Percentiles rank a stretch among this genome's conserved stretches.
phyloP scores from a whole-genome alignment of 2,888 invertebrate genomes.

The Lordiphosa fenestrarum region DNA sequence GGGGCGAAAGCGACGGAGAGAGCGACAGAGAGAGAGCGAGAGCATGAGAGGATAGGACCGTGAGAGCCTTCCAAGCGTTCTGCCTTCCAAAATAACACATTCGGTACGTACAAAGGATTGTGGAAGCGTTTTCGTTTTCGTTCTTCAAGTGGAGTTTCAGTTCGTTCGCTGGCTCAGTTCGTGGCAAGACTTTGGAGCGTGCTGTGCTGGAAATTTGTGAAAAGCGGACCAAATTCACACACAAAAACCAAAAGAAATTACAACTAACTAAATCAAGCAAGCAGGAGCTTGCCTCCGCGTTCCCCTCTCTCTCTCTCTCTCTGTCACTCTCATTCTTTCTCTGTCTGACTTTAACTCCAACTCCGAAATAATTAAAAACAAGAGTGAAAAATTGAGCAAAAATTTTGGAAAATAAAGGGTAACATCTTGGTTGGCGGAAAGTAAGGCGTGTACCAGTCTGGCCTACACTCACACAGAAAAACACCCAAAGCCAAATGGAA shows the following conservation, averaged over 20 bases:
- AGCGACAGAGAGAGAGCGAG: constrained; percentile 11
- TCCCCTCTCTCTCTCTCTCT: constrained; percentile 3
- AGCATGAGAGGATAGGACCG: constrained; percentile 3
- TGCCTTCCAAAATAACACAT: constrained; percentile 70
- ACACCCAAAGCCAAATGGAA: no score
- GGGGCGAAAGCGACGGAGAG: constrained; percentile 5
- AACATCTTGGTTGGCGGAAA: constrained; percentile 29
- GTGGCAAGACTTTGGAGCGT: constrained; percentile 74
- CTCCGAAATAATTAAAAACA: constrained; percentile 6
- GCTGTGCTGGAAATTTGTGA: constrained; percentile 60
- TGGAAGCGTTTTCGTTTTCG: constrained; percentile 46
- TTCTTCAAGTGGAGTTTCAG: constrained; percentile 38
- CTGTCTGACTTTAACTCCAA: neutral
- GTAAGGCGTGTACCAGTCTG: constrained; percentile 56
- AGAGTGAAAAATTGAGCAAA: neutral
- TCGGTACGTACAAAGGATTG: constrained; percentile 59
- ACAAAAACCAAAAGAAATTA: constrained; percentile 16
- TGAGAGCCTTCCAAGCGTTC: constrained; percentile 19
- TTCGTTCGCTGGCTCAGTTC: constrained; percentile 45
- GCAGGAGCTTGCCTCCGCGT: neutral
- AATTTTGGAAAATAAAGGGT: constrained; percentile 8
- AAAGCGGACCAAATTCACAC: constrained; percentile 36
- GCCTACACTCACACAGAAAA: no score
- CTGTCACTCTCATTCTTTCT: neutral
- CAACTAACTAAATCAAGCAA: neutral